Percentiles rank a stretch among this genome's conserved stretches.
These are phyloP conservation scores for Lamellibrachia luymesi DNA, from an alignment of 1,140 invertebrate genomes.

Conservation along the genomic window DNA sequence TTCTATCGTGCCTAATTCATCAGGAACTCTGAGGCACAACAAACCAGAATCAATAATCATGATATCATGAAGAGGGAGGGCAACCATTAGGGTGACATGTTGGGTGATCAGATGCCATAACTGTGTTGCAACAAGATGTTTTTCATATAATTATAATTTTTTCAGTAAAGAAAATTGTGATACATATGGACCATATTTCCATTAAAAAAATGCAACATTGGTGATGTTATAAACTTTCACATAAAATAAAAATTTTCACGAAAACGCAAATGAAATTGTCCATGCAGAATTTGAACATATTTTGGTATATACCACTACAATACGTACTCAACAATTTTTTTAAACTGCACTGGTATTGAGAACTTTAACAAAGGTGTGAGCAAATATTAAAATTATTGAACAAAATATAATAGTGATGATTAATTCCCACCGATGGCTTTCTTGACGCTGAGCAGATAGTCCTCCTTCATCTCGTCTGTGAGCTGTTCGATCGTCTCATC, in stretches of 20 bases:
- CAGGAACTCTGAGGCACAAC: no score
- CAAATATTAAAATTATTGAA: neutral
- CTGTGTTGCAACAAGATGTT: no score
- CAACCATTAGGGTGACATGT: no score
- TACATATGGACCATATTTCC: neutral
- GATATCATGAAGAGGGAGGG: no score
- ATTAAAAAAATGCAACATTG: neutral
- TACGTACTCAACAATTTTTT: neutral
- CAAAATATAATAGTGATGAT: neutral
- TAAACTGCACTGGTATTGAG: neutral
- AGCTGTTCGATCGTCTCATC: conserved; percentile 54
- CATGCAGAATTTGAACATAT: neutral
- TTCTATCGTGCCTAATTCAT: no score
- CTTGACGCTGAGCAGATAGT: conserved; percentile 81
- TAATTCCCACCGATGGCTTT: conserved; percentile 66
- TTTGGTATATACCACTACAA: neutral
- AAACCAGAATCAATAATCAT: no score
- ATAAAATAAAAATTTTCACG: neutral
- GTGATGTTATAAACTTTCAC: neutral
- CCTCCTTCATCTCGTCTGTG: conserved; percentile 65
- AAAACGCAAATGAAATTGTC: no score
- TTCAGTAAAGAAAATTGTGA: neutral
- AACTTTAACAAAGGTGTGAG: neutral
- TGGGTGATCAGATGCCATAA: no score
- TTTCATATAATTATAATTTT: neutral